Evolutionary conservation across 1,140 invertebrate species (phyloP).

Genomic region (Eupeodes corollae): DNA sequence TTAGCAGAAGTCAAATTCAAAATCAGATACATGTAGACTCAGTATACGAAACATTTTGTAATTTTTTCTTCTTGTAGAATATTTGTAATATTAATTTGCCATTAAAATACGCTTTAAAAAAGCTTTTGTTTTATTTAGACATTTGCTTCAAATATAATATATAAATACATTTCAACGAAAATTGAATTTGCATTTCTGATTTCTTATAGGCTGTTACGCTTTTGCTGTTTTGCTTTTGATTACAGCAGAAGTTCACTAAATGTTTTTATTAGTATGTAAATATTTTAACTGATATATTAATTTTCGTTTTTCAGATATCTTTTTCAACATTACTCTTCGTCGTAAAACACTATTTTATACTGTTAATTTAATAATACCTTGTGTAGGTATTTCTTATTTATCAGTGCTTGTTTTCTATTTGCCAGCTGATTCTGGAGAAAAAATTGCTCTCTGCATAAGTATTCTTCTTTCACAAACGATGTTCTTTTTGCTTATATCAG

Average conservation of each 20-base stretch:
- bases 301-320: slow-evolving; percentile 64
- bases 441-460: slow-evolving; percentile 95
- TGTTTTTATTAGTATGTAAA: not conserved
- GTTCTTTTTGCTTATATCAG: slow-evolving; percentile 96
- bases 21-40: too few relatives aligned
- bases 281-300: not conserved
- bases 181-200: too few relatives aligned
- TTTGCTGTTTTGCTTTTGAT: slow-evolving; percentile 15
- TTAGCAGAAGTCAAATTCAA: too few relatives aligned
- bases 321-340: slow-evolving; percentile 94
- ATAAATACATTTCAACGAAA: not conserved
- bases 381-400: slow-evolving; percentile 84
- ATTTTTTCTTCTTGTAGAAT: too few relatives aligned
- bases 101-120: too few relatives aligned
- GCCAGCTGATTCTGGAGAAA: slow-evolving; percentile 96
- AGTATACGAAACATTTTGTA: too few relatives aligned
- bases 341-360: slow-evolving; percentile 94
- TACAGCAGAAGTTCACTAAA: too few relatives aligned
- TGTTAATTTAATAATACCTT: slow-evolving; percentile 89
- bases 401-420: slow-evolving; percentile 93
- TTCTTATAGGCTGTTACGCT: not conserved
- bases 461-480: slow-evolving; percentile 97
- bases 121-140: too few relatives aligned
- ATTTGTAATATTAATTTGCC: too few relatives aligned
- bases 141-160: too few relatives aligned